phyloP scores from a whole-genome alignment of 2,888 invertebrate genomes.

The Trissonchulus latispiculum region DNA sequence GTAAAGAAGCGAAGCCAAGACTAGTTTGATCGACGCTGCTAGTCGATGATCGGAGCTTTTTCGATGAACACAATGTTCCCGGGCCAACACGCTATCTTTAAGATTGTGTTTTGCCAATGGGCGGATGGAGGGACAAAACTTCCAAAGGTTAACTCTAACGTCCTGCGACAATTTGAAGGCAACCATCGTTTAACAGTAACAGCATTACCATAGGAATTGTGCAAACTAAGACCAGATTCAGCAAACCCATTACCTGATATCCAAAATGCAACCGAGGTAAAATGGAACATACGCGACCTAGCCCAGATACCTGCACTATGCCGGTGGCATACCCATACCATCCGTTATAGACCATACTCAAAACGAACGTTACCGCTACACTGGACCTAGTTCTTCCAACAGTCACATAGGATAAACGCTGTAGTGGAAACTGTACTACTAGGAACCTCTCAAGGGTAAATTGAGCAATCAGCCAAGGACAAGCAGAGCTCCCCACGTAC shows the following conservation, averaged over 20 bases:
- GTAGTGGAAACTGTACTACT: neutral
- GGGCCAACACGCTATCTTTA: too few species aligned
- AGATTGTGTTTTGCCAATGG: too few species aligned
- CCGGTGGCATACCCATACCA: neutral
- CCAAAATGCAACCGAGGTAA: neutral
- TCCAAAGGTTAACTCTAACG: too few species aligned
- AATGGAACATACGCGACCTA: neutral
- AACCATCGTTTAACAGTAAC: too few species aligned
- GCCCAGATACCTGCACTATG: neutral
- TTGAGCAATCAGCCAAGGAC: neutral
- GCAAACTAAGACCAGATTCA: neutral
- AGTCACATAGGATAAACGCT: neutral
- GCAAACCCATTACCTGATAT: neutral
- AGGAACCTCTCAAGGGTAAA: neutral
- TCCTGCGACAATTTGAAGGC: too few species aligned
- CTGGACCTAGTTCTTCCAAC: neutral
- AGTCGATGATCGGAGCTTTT: too few species aligned
- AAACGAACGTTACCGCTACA: neutral
- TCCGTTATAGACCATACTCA: neutral
- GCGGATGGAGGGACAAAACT: too few species aligned
- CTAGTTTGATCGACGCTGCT: too few species aligned
- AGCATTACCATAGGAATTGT: neutral
- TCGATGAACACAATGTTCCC: too few species aligned
- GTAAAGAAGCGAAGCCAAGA: neutral
- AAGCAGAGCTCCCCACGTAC: neutral